phyloP scores from a whole-genome alignment of 2,888 invertebrate genomes.

The Lottia gigantea region DNA sequence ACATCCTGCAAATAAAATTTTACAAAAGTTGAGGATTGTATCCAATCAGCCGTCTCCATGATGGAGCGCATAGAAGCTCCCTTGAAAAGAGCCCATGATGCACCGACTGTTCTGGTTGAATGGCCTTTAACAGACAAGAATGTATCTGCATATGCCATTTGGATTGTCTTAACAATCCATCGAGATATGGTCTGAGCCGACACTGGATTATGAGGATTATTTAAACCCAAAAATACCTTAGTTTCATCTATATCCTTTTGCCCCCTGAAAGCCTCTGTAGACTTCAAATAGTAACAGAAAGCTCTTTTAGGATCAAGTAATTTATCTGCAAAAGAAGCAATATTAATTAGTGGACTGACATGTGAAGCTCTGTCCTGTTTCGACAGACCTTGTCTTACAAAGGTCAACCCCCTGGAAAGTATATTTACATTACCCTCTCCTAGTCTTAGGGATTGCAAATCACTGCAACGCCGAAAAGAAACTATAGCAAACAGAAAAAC shows the following conservation, averaged over 20 bases:
- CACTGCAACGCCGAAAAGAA: background rate
- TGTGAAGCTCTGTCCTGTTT: slow-evolving; percentile 4
- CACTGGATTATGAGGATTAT: slow-evolving; percentile 5
- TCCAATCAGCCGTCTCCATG: slow-evolving; percentile 5
- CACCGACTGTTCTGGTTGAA: slow-evolving; percentile 21
- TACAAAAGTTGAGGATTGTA: background rate
- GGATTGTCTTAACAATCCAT: slow-evolving; percentile 13
- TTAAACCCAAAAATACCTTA: slow-evolving; percentile 2
- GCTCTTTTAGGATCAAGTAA: slow-evolving; percentile 3
- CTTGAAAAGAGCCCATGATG: slow-evolving; percentile 19
- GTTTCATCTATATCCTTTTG: background rate
- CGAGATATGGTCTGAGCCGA: slow-evolving; percentile 2
- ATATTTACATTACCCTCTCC: slow-evolving; percentile 2
- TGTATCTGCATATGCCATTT: slow-evolving; percentile 5
- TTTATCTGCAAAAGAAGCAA: slow-evolving; percentile 1
- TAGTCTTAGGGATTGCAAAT: background rate
- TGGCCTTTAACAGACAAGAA: background rate
- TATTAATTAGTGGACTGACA: background rate
- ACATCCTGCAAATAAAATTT: slow-evolving; percentile 8
- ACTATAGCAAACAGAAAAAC: background rate
- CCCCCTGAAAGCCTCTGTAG: background rate
- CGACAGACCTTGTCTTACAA: slow-evolving; percentile 2
- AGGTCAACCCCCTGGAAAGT: background rate
- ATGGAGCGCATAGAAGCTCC: background rate
- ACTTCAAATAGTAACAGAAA: background rate